Percentiles rank a stretch among this genome's conserved stretches.
phyloP scores from a whole-genome alignment of 2,797 vertebrate genomes.

The Babyrousa celebensis region DNA sequence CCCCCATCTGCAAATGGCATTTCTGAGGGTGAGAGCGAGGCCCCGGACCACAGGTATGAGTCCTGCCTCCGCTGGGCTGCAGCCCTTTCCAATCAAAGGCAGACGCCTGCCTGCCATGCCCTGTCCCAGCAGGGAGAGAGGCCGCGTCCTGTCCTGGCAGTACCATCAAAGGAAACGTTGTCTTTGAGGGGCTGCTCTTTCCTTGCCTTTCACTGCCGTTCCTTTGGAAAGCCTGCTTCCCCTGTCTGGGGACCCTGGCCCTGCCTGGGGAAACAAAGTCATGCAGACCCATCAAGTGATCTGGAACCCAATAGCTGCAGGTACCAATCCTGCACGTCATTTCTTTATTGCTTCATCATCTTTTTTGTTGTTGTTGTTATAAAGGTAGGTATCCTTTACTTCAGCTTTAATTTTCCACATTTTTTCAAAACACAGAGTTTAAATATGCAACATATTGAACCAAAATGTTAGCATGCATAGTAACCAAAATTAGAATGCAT shows the following conservation, averaged over 20 bases:
- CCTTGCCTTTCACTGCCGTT: background rate
- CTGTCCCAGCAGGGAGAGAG: background rate
- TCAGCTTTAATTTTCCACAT: too few relatives aligned
- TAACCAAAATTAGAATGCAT: too few relatives aligned
- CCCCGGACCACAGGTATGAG: slow-evolving; percentile 85
- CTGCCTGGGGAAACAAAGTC: background rate
- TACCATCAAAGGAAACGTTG: slow-evolving; percentile 2
- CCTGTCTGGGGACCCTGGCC: background rate
- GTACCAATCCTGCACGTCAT: background rate
- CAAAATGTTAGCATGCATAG: too few relatives aligned
- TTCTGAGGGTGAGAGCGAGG: slow-evolving; percentile 76
- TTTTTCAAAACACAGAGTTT: too few relatives aligned
- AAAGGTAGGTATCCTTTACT: too few relatives aligned
- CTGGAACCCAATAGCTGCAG: background rate
- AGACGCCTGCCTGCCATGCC: background rate
- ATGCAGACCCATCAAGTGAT: background rate
- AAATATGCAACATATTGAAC: too few relatives aligned
- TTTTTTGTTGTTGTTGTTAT: too few relatives aligned
- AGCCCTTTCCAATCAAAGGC: slow-evolving; percentile 15
- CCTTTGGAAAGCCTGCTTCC: background rate
- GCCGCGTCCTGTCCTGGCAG: background rate
- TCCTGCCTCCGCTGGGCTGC: slow-evolving; percentile 76
- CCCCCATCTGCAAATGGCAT: slow-evolving; percentile 82
- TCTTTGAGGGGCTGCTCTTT: background rate
- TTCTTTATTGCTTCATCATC: background rate